A percentile compares a stretch with the other conserved stretches of the same genome.
Conservation (phyloP, 2,113 vertebrate species). For the Tenrec ecaudatus region DNA sequence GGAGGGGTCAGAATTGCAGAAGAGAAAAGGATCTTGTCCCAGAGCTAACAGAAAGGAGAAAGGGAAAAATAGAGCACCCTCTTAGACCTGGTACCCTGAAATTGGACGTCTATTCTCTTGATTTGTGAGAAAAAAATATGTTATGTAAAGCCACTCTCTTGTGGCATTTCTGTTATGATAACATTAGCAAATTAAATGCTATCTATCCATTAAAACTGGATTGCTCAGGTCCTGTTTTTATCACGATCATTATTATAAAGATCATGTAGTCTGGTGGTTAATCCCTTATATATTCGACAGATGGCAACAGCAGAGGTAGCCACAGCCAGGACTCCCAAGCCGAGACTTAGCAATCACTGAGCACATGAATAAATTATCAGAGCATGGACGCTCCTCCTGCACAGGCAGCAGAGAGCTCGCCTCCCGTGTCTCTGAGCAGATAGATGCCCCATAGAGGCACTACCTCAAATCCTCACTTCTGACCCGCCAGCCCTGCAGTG, state of each 20-base stretch:
- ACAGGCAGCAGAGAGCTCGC: background rate
- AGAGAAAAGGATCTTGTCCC: background rate
- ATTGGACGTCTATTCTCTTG: background rate
- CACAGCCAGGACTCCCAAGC: background rate
- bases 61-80: background rate
- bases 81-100: background rate
- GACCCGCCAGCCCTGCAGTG: too few species aligned
- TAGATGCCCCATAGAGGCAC: background rate
- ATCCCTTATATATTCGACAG: background rate
- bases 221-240: background rate
- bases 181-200: background rate
- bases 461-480: background rate
- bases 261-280: background rate
- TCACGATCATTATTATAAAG: background rate
- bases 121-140: background rate
- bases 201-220: background rate
- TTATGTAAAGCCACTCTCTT: background rate
- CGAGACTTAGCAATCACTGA: conserved; percentile 30
- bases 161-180: background rate
- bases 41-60: background rate
- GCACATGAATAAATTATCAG: conserved; percentile 62
- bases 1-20: background rate
- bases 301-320: background rate
- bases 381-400: background rate
- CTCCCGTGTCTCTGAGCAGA: background rate